Base-by-base conservation (phyloP, 23 tunicate species). In the Pegea sp. region DNA sequence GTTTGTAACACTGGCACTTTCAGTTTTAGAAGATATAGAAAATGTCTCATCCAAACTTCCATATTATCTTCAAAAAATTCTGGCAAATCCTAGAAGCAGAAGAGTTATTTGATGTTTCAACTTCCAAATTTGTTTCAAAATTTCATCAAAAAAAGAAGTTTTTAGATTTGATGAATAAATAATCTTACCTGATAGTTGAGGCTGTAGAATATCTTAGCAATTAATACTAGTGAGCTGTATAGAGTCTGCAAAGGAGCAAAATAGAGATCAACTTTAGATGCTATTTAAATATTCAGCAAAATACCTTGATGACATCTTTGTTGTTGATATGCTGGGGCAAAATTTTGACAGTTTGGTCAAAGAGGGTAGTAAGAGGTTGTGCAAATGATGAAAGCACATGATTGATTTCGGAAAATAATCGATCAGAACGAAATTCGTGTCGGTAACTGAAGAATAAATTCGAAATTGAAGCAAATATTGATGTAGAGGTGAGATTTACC, bases 41-140 rank as follows among this genome's bases (percentile, higher is more conserved):
- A 87, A 4, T 70, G 69, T 5, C 27, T 55, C 96, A 87, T 87
- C 96, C 96, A 87, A n/a, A 30, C 60, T 28, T 54, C 59, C 87
- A 87, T 87, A 53, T 87, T 76, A 53, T 87, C 96, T 76, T 87
- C 96, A 49, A 87, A 87, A 65, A 69, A 87, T 44, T 87, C 96
- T 18, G 96, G 96, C 20, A 87, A 61, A 57, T 87, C 96, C 75
- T 76, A 28, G 33, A 31, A n/a, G n/a, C n/a, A n/a, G n/a, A n/a
- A n/a, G 19, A 2, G 26, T n/a, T 1, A 19, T 3, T 20, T 2
- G 44, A 19, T 21, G 13, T 13, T 20, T 18, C 19, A 20, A 13
- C 56, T 11, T 50, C 19, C 19, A 6, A 13, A 6, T 6, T 50
- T 50, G 56, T 50, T 50, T 38, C 46, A 38, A 38, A 11, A 11